Base-by-base conservation (phyloP, 1,140 invertebrate species). In the Leptestheria dahalacensis region DNA sequence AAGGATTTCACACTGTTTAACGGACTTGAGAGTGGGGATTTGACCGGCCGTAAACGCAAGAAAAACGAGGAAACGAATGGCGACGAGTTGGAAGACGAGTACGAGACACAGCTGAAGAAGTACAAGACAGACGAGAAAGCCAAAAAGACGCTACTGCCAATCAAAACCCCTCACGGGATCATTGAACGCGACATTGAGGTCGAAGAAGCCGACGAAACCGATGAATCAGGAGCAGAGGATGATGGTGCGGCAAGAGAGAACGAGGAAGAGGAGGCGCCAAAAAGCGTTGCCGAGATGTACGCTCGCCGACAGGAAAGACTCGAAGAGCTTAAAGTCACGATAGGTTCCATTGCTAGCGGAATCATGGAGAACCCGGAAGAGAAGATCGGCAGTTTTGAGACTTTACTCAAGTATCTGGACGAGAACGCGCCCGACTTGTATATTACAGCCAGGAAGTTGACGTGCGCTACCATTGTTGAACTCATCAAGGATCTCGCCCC, bases 401-500 rank as follows among this genome's bases (percentile, higher is more conserved):
- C 81, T 26, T 72, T 98, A 1, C 71, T 92, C 23, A 79, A 85
- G 60, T 75, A 93, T 46, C 80, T 95, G 74, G 81, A 87, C 48
- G 84, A 90, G 58, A 74, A 74, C 15, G 79, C 84, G 61, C 78
- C 82, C 15, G 81, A 85, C 62, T 77, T 86, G 2, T 78, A 79
- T 55, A 71, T 90, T 47, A 86, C 85, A 1, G 79, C 92, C 0
- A 80, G 83, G 55, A 96, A 95, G 72, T 71, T 94, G 15, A 84
- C 84, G 0, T 83, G 83, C 28, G 71, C 91, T 1, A 92, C 92
- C 0, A 71, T 95, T 1, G 75, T 85, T 11, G 91, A 97, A 73
- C 81, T 98, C 28, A 97, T 98, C 68, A 86, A 86, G 68, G 93
- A 97, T 74, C 81, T 98, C 63, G 72, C 97, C 59, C 95, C 95